Evolutionary conservation across 2,113 vertebrate species (phyloP).

Genomic region (Apodemus sylvaticus): DNA sequence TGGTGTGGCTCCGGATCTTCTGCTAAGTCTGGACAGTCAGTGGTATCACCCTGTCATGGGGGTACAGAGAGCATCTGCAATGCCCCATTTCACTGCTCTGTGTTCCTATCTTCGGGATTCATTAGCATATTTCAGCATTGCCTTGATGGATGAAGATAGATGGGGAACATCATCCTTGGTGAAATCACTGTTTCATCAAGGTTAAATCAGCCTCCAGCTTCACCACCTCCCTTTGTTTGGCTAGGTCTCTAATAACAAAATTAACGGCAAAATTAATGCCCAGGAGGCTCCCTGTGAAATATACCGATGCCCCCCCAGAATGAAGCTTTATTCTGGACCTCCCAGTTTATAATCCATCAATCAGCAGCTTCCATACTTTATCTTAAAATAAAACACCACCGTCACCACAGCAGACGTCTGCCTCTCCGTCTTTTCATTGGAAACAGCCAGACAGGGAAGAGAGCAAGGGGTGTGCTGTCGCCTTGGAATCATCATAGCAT

Average conservation of each 20-base stretch:
- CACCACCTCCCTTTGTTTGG: constrained; percentile 88
- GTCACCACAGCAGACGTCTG: neutral
- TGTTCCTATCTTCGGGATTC: constrained; percentile 86
- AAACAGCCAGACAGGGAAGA: neutral
- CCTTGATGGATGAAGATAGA: constrained; percentile 95
- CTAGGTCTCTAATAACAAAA: constrained; percentile 81
- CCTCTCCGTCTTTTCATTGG: neutral
- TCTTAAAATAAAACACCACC: constrained; percentile 56
- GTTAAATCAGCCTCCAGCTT: constrained; percentile 91
- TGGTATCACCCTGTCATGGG: constrained; percentile 85
- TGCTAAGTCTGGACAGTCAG: constrained; percentile 85
- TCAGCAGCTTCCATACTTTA: constrained; percentile 56
- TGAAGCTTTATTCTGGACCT: constrained; percentile 61
- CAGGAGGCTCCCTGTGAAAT: constrained; percentile 63
- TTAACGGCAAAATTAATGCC: constrained; percentile 62
- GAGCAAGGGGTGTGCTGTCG: neutral
- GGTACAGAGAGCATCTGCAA: constrained; percentile 89
- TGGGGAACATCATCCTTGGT: constrained; percentile 91
- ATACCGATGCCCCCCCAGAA: constrained; percentile 57
- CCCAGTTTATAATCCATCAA: constrained; percentile 67
- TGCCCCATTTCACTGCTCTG: constrained; percentile 92
- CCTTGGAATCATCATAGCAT: neutral
- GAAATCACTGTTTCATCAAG: constrained; percentile 96
- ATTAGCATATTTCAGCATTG: constrained; percentile 92
- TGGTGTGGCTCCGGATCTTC: neutral